Evolutionary conservation across 2,113 vertebrate genomes (phyloP), one percentile per base, ranked within the genome.

Genomic region (Sphaerodactylus townsendi): DNA sequence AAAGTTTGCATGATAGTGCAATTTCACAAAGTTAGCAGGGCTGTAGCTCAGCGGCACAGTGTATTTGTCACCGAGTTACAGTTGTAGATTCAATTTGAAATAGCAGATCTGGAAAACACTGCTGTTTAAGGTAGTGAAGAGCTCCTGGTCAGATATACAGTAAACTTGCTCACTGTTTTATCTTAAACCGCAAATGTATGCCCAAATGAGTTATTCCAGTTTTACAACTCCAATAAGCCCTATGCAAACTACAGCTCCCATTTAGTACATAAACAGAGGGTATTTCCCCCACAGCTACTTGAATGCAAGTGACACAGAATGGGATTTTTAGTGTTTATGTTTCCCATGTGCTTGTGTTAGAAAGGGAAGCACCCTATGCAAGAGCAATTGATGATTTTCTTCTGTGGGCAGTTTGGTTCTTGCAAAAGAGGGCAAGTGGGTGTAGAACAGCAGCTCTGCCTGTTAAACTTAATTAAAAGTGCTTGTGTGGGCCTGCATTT

Each of bases 211-310:
- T 73, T 84, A 30, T 70, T 83, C 15, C 35, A 59, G 50, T 39
- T 68, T 35, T 23, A 65, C 10, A 17, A 69, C 33, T 30, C 30
- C 5, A 53, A 69, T 19, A 77, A 69, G 9, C 25, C 71, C 33
- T 50, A 33, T 33, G 23, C 79, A 84, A 73, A 87, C 86, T 91
- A 91, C 87, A 87, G 86, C 81, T 81, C 90, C 87, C 85, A 76
- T 71, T 86, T 17, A 81, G 69, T 44, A 87, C 85, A 91, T 92
- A 76, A 91, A 93, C 75, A 92, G 86, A 93, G 87, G 81, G 39
- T 62, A 50, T 46, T 39, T 94, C 91, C 87, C 85, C 85, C 86
- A 87, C 79, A 87, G 82, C 87, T 77, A 30, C 68, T 80, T 73
- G 0, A 0, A 73, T 46, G 88, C 82, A 90, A 50, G 50, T 79